Evolutionary conservation across 2,113 vertebrate genomes (phyloP).

Genomic region (Aptenodytes patagonicus): DNA sequence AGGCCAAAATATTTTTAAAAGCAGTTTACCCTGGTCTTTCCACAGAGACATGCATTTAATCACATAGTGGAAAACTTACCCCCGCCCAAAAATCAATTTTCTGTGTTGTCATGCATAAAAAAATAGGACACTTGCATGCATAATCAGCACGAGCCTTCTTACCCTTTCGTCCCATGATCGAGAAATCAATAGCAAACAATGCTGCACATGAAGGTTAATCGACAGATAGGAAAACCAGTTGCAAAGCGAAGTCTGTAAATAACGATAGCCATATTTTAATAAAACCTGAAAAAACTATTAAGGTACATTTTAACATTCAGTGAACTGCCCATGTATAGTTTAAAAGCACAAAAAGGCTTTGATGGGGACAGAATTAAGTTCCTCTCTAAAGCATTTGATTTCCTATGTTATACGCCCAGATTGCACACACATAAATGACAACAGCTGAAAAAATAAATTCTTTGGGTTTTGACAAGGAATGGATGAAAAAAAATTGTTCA

Average conservation of each 20-base stretch:
- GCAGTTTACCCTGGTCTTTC: background rate
- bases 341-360: background rate
- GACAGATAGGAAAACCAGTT: background rate
- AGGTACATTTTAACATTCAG: background rate
- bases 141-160: conserved; percentile 37
- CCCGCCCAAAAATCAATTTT: background rate
- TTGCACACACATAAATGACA: background rate
- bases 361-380: background rate
- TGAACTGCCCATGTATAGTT: background rate
- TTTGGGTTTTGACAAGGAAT: background rate
- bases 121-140: conserved; percentile 29
- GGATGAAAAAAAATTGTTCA: background rate
- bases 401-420: background rate
- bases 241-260: conserved; percentile 49
- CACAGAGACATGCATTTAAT: background rate
- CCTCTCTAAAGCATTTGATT: background rate
- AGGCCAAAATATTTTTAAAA: background rate
- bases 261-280: background rate
- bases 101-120: conserved; percentile 11
- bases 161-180: conserved; percentile 58
- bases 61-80: background rate
- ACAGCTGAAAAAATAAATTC: background rate
- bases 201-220: conserved; percentile 26
- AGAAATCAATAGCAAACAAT: conserved; percentile 56
- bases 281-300: background rate